Percentiles rank a stretch among this genome's conserved stretches.
phyloP scores from a whole-genome alignment of 2,797 vertebrate genomes.

The Picus viridis region DNA sequence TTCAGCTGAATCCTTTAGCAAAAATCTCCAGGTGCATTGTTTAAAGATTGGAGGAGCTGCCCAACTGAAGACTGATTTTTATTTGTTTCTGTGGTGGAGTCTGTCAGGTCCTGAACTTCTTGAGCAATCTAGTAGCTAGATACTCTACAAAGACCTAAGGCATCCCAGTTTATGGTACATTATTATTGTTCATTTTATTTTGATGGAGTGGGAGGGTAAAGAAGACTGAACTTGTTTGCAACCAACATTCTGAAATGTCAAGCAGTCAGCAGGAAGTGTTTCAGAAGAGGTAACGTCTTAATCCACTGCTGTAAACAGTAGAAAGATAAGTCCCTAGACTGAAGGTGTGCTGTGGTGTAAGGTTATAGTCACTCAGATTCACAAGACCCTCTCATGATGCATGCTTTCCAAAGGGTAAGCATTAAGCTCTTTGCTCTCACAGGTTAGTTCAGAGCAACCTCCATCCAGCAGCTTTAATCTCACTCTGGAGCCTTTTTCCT shows the following conservation, averaged over 20 bases:
- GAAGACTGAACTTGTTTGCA: neutral
- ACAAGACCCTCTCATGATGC: neutral
- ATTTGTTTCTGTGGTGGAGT: neutral
- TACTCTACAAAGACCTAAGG: neutral
- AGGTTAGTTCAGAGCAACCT: neutral
- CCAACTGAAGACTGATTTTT: neutral
- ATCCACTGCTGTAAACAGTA: neutral
- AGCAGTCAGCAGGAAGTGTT: neutral
- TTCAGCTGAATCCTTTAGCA: neutral
- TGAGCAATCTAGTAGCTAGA: neutral
- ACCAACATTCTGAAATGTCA: neutral
- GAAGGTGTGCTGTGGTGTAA: neutral
- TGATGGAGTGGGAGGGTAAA: neutral
- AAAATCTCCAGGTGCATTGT: neutral
- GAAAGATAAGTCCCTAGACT: neutral
- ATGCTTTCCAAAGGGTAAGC: neutral
- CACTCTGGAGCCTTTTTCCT: neutral
- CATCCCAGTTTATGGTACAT: neutral
- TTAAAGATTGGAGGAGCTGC: neutral
- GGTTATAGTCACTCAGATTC: neutral
- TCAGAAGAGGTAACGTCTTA: neutral
- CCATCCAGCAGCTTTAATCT: neutral
- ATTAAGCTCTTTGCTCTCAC: neutral
- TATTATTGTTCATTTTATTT: neutral
- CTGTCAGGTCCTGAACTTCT: neutral